phyloP scores from a whole-genome alignment of 2,888 invertebrate species.

The Hypena proboscidalis region DNA sequence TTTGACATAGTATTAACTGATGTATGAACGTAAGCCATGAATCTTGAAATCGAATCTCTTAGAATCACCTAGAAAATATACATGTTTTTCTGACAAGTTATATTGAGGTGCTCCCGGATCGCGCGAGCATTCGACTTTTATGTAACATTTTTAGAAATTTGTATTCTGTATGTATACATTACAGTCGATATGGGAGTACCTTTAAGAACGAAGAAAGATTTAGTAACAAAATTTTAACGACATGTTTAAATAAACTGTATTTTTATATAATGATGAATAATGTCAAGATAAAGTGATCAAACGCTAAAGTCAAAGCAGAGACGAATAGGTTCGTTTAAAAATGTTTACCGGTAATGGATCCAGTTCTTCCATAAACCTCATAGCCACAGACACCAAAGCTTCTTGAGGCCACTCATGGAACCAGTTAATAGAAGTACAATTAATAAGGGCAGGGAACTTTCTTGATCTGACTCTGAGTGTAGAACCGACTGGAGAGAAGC shows the following conservation, averaged over 20 bases:
- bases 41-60: conserved; percentile 94
- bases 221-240: too few relatives aligned
- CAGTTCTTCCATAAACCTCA: conserved; percentile 93
- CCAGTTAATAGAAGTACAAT: conserved; percentile 98
- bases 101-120: too few relatives aligned
- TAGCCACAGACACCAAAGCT: conserved; percentile 96
- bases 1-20: conserved; percentile 96
- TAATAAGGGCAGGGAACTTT: conserved; percentile 98
- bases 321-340: neutral
- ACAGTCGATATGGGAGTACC: too few relatives aligned
- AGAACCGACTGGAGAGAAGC: conserved; percentile 98
- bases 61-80: conserved; percentile 83
- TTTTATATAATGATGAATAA: too few relatives aligned
- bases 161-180: too few relatives aligned
- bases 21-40: conserved; percentile 98
- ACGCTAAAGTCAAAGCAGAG: too few relatives aligned
- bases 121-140: too few relatives aligned
- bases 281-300: too few relatives aligned
- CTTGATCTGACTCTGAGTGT: conserved; percentile 95
- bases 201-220: too few relatives aligned
- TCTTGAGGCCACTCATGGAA: conserved; percentile 99
- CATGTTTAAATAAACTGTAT: too few relatives aligned
- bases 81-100: too few relatives aligned
- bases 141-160: too few relatives aligned
- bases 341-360: conserved; percentile 90